These are phyloP conservation scores for Serranus cabrilla DNA, from an alignment of 2,797 vertebrate genomes.

Conservation along the genomic window DNA sequence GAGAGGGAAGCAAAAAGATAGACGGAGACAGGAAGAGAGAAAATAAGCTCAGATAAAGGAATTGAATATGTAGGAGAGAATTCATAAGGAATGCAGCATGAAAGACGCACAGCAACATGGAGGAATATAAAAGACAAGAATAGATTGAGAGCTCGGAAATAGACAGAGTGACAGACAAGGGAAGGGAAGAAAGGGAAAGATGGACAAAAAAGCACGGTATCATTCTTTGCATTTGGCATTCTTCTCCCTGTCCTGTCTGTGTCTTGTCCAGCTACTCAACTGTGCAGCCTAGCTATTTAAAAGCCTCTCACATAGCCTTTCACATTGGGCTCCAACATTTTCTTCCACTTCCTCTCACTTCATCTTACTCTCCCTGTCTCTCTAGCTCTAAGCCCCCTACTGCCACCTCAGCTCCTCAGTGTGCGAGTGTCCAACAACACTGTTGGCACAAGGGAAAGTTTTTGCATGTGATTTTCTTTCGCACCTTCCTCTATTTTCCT, in stretches of 20 bases:
- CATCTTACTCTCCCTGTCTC: constrained; percentile 35
- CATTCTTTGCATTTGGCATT: constrained; percentile 73
- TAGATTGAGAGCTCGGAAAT: constrained; percentile 57
- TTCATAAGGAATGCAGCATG: constrained; percentile 54
- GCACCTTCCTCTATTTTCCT: background rate
- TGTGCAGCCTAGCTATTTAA: constrained; percentile 65
- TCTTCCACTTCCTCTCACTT: constrained; percentile 42
- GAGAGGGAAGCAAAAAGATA: constrained; percentile 47
- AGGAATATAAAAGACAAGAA: constrained; percentile 66
- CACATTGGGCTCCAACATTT: constrained; percentile 42
- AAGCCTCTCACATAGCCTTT: constrained; percentile 69
- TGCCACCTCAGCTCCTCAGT: constrained; percentile 32
- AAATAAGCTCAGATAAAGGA: constrained; percentile 68
- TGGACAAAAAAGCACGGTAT: constrained; percentile 55
- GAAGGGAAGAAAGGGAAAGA: constrained; percentile 37
- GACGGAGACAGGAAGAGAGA: constrained; percentile 41
- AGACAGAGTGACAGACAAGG: constrained; percentile 53
- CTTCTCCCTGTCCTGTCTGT: constrained; percentile 62
- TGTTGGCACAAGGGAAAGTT: constrained; percentile 28
- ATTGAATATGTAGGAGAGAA: constrained; percentile 74
- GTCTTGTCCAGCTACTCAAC: constrained; percentile 70
- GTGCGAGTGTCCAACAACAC: constrained; percentile 37
- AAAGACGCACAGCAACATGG: constrained; percentile 59
- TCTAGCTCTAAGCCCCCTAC: constrained; percentile 36
- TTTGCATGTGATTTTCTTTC: constrained; percentile 3